Evolutionary conservation across 2,113 vertebrate genomes (phyloP).

Genomic region (Epinephelus cyanopodus): DNA sequence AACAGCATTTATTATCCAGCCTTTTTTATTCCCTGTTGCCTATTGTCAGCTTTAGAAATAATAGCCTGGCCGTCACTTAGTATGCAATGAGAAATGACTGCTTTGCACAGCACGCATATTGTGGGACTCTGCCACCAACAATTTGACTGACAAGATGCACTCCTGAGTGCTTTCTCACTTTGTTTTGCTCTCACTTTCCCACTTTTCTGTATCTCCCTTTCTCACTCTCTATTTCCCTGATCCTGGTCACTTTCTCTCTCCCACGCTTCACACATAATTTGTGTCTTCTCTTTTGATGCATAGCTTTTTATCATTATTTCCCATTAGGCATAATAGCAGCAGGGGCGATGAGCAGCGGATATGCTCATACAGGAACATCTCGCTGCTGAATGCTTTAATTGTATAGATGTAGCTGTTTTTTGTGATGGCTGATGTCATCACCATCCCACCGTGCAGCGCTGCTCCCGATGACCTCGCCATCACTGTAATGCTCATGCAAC

Average conservation of each 20-base stretch:
- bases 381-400: slow-evolving; percentile 30
- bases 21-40: slow-evolving; percentile 31
- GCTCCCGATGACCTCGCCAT: slow-evolving; percentile 30
- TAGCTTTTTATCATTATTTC: slow-evolving; percentile 68
- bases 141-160: slow-evolving; percentile 69
- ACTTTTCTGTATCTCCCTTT: slow-evolving; percentile 44
- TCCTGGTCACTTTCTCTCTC: slow-evolving; percentile 60
- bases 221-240: slow-evolving; percentile 60
- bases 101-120: slow-evolving; percentile 45
- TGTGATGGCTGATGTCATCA: slow-evolving; percentile 29
- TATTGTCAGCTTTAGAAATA: slow-evolving; percentile 62
- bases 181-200: slow-evolving; percentile 59
- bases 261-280: slow-evolving; percentile 68
- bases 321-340: slow-evolving; percentile 70
- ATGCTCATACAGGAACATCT: slow-evolving; percentile 39
- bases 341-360: slow-evolving; percentile 26
- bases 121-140: slow-evolving; percentile 54
- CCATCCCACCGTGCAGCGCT: background rate
- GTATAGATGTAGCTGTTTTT: slow-evolving; percentile 40
- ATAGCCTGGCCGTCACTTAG: slow-evolving; percentile 54
- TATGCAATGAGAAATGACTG: slow-evolving; percentile 64
- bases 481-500: background rate
- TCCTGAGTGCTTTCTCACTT: slow-evolving; percentile 72
- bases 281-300: slow-evolving; percentile 61
- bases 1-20: slow-evolving; percentile 49